Base-by-base conservation (phyloP, 2,113 vertebrate genomes). In the Speoplatyrhinus poulsoni region DNA sequence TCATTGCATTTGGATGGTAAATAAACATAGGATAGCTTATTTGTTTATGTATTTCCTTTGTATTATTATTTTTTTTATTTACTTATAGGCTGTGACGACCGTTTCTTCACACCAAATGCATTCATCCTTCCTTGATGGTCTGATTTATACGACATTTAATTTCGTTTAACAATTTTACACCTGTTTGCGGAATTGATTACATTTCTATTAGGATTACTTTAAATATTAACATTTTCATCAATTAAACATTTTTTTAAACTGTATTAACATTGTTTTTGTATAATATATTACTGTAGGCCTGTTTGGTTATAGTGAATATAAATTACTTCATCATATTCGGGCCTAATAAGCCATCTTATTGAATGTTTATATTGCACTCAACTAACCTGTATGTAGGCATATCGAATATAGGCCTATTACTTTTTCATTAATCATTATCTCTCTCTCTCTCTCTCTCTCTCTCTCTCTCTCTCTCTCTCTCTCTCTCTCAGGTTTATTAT, bases 401-500 rank as follows among this genome's bases (percentile, higher is more conserved):
- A 41, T 36, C 3, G 36, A 7, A 41, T 41, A 5, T 41, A 41
- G 36, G 36, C 36, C 36, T 7, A 3, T 3, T 41, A 41, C 36
- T 41, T 41, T 4, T 41, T 41, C 36, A 41, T 41, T 41, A 41
- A 41, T 50, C 48, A 12, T 13, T 50, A 1, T 50, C 48, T 50
- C 48, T 2, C 48, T 50, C 48, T 50, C 48, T 50, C 48, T 50
- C 49, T 50, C 49, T 50, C 49, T 7, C 53, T 63, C 3, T 47
- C 3, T 55, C 17, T 71, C 11, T 65, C 46, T 61, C 46, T 60
- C 60, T 6, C 68, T 36, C 33, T 9, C 55, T 62, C 49, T 66
- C 59, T 79, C 62, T 85, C 68, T 70, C 59, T 26, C 81, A 94
- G 92, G 93, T 99, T 80, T 98, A 95, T 90, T 99, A 99, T 84